Base-by-base conservation (phyloP, 2,888 invertebrate genomes). In the Athalia circularis region DNA sequence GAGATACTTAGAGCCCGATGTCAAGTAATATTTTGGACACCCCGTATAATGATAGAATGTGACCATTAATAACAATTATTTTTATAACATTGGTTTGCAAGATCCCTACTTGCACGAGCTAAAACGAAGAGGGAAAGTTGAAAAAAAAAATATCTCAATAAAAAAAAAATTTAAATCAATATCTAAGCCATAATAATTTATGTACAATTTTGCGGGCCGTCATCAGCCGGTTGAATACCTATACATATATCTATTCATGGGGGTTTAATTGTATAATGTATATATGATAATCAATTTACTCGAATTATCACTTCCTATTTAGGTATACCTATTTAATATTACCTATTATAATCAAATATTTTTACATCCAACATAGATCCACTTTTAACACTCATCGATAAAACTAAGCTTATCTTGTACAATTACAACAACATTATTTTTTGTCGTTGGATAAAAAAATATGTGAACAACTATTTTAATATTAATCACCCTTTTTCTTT, bases 361-460 rank as follows among this genome's bases (percentile, higher is more conserved):
- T 29, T 83, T 84, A 86, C 86, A 85, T 80, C 82, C 81, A 86
- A 86, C 86, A 86, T 84, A 80, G 82, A 86, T 80, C 85, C 83
- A 85, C 79, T 83, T 57, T 54, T 70, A 54, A 62, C 62, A 62
- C 29, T 0, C 11, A 62, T 54, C 54, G 47, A 54, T 67, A 43
- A 67, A 50, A 29, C 29, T 13, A 29, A 15, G 15, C 5, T 62
- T 29, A 62, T 62, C 62, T 62, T 15, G 62, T 62, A 13, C 15
- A 11, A 62, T 29, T 29, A 29, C 62, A 61, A 70, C 70, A 61
- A 52, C 64, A 29, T 15, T 29, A 45, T 43, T 77, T 54, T 54
- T 48, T 29, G 64, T 15, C 64, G 50, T 57, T 76, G 61, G 77
- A 84, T 84, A 84, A 84, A 84, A 84, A 84, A 84, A 84, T 84